phyloP scores from a whole-genome alignment of 2,888 invertebrate genomes.

The Danaus chrysippus region DNA sequence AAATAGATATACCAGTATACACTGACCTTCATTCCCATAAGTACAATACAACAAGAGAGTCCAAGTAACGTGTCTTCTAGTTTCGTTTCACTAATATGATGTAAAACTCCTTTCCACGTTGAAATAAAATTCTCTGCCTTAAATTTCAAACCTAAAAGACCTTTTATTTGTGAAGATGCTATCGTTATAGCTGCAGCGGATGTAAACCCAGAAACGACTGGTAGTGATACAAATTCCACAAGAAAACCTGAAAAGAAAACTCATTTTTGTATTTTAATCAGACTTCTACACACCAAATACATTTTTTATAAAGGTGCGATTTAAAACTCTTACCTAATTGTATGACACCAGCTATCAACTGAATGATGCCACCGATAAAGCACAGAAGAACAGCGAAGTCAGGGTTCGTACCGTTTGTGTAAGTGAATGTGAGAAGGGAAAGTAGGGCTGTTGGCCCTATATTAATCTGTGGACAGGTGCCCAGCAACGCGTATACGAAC shows the following conservation, averaged over 20 bases:
- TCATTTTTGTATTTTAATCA: constrained; percentile 10
- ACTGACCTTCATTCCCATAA: constrained; percentile 81
- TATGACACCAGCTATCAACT: constrained; percentile 80
- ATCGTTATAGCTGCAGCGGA: constrained; percentile 88
- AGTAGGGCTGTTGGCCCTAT: constrained; percentile 86
- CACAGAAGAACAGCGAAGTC: constrained; percentile 83
- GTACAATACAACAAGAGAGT: constrained; percentile 77
- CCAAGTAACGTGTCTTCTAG: constrained; percentile 82
- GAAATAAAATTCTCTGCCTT: constrained; percentile 80
- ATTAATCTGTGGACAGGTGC: constrained; percentile 84
- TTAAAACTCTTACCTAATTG: constrained; percentile 78
- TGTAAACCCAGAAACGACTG: constrained; percentile 87
- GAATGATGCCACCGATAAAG: constrained; percentile 82
- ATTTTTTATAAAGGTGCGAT: not conserved
- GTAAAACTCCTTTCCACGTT: constrained; percentile 78
- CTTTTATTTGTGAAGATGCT: constrained; percentile 86
- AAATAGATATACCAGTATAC: constrained; percentile 2
- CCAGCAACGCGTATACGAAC: constrained; percentile 87
- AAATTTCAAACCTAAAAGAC: constrained; percentile 80
- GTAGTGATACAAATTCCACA: constrained; percentile 85
- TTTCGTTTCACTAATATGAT: constrained; percentile 74
- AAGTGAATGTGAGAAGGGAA: constrained; percentile 85
- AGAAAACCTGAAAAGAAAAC: constrained; percentile 80
- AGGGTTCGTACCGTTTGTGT: constrained; percentile 77
- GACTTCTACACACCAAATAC: not conserved